Evolutionary conservation across 2,797 vertebrate genomes (phyloP), one percentile per base, ranked within the genome.

Genomic region (Euphonia xanthogaster): DNA sequence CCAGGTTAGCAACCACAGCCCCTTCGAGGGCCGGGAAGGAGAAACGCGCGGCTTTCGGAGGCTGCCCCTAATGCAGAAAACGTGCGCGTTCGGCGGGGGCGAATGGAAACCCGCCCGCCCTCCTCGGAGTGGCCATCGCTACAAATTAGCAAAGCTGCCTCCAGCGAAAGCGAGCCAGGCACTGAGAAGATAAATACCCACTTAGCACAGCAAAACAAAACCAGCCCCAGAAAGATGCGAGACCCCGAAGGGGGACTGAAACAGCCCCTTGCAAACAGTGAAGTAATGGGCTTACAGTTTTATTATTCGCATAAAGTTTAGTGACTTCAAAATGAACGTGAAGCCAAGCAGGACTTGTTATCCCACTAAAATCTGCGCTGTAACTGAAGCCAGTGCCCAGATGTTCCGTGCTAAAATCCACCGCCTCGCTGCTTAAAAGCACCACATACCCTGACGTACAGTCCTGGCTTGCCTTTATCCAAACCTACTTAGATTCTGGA

Each of bases 361-460:
- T 96, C 80, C 89, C 83, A 60, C 74, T 89, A 83, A 97, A 96
- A 95, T 20, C 67, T 91, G 62, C n/a, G 72, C 44, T 97, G 94
- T 93, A 96, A 96, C 80, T 45, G 86, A 94, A 95, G 95, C 93
- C 94, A 86, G 62, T 63, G 72, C 85, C 94, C 97, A 96, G 96
- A 95, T 96, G 92, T 93, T 97, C 90, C 91, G 53, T 71, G 89
- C 78, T 89, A 96, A 96, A 94, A 91, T 86, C 84, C 14, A 27
- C 81, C 0, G 72, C 87, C 91, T 90, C 5, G 7, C 85, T 90
- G 86, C 83, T 78, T 81, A 62, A 88, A 96, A 94, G 81, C 70
- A 9, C 63, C 88, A 93, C 84, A 5, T 55, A 80, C 83, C 88
- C 70, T 94, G 80, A 91, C 68, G 40, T 16, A 23, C 37, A 47